Conservation (phyloP, 2,797 vertebrate genomes). For the Dryobates pubescens region DNA sequence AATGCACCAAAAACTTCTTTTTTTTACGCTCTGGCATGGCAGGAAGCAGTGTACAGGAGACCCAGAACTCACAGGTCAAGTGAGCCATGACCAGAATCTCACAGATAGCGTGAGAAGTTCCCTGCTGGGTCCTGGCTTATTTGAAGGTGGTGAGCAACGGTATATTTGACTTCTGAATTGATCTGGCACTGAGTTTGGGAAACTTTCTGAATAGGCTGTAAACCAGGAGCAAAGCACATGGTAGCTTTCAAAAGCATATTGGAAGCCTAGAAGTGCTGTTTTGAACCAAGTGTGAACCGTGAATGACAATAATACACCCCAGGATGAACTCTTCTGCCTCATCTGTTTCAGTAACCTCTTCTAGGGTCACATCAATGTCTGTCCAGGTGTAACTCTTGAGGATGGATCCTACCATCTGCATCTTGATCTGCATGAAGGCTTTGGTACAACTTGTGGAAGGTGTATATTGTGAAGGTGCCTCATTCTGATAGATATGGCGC, state of each 20-base stretch:
- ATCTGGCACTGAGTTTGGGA: background rate
- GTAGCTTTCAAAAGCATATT: background rate
- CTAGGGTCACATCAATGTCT: background rate
- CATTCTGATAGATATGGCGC: background rate
- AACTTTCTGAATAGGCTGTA: background rate
- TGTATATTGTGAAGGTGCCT: too few species aligned
- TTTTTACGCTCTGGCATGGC: background rate
- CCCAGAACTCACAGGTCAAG: background rate
- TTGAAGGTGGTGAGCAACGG: background rate
- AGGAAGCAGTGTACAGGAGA: background rate
- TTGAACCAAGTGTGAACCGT: background rate
- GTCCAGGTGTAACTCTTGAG: background rate
- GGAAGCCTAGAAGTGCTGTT: background rate
- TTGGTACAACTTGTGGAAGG: background rate
- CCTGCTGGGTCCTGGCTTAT: background rate
- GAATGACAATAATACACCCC: background rate
- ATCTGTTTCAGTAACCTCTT: background rate
- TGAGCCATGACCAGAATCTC: background rate
- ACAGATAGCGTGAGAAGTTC: background rate
- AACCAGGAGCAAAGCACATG: background rate
- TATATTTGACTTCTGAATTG: background rate
- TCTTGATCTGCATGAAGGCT: background rate
- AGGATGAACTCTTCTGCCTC: background rate
- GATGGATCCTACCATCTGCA: background rate
- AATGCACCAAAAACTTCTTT: too few species aligned